A percentile compares a stretch with the other conserved stretches of the same genome.
phyloP scores from a whole-genome alignment of 2,797 vertebrate species.

The Helicolenus hilgendorfi region DNA sequence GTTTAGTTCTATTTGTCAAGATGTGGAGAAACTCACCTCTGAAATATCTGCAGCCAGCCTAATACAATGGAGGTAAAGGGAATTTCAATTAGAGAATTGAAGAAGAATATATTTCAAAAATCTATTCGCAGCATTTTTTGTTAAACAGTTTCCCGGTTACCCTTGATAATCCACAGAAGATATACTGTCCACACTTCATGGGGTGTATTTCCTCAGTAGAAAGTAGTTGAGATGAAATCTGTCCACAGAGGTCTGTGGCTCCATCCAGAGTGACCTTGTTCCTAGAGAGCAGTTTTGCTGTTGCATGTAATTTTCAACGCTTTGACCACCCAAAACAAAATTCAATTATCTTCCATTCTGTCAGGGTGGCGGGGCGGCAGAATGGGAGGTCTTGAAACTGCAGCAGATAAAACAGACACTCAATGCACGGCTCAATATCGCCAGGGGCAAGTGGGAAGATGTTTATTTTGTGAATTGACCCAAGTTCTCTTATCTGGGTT shows the following conservation, averaged over 20 bases:
- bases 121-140: not conserved
- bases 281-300: not conserved
- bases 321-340: slow-evolving; percentile 2
- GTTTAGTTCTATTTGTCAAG: slow-evolving; percentile 39
- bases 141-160: not conserved
- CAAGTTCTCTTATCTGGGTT: not conserved
- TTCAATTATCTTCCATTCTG: not conserved
- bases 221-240: slow-evolving; percentile 12
- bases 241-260: not conserved
- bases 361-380: not conserved
- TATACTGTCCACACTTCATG: not conserved
- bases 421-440: not conserved
- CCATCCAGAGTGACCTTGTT: slow-evolving; percentile 13
- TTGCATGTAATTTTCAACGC: slow-evolving; percentile 2
- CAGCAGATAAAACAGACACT: slow-evolving; percentile 20
- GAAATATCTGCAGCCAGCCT: slow-evolving; percentile 14
- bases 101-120: not conserved
- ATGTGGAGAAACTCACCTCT: slow-evolving; percentile 28
- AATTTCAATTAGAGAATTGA: slow-evolving; percentile 22
- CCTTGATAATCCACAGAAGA: not conserved
- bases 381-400: slow-evolving; percentile 23
- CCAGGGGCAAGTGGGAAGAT: not conserved
- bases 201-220: not conserved
- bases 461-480: not conserved
- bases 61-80: not conserved